Evolutionary conservation across 2,888 invertebrate species (phyloP).

Genomic region (Oscheius sp.): DNA sequence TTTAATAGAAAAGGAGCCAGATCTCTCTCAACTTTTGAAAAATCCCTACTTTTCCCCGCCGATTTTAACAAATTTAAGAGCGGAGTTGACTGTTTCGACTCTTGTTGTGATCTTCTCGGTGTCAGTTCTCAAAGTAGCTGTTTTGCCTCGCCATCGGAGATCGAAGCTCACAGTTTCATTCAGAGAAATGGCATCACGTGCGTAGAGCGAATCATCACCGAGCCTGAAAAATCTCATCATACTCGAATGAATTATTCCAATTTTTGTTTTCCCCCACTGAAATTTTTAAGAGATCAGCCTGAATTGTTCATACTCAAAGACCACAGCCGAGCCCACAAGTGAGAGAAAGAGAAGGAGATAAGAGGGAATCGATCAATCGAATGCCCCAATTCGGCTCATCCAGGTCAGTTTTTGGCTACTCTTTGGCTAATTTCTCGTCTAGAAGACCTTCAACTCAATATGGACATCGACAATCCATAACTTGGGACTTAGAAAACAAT

Average conservation of each 20-base stretch:
- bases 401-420: not conserved
- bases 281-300: not conserved
- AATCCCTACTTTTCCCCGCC: slow-evolving; percentile 18
- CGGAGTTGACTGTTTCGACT: slow-evolving; percentile 6
- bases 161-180: slow-evolving; percentile 3
- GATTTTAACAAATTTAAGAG: slow-evolving; percentile 5
- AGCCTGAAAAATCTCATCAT: slow-evolving; percentile 12
- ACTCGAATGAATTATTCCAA: not conserved
- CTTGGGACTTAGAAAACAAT: slow-evolving; percentile 12
- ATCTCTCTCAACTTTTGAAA: not conserved
- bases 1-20: not conserved
- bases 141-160: slow-evolving; percentile 22
- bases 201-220: slow-evolving; percentile 22
- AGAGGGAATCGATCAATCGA: not conserved
- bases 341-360: not conserved
- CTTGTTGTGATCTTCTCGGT: slow-evolving; percentile 12
- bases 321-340: not conserved
- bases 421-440: not conserved
- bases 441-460: slow-evolving; percentile 8
- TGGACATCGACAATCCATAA: slow-evolving; percentile 8
- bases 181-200: slow-evolving; percentile 13
- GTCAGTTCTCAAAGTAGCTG: slow-evolving; percentile 2
- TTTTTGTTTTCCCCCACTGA: not conserved
- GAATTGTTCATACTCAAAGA: not conserved
- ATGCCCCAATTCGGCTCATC: not conserved